phyloP scores from a whole-genome alignment of 2,113 vertebrate species.

The Coptodon rendalli region DNA sequence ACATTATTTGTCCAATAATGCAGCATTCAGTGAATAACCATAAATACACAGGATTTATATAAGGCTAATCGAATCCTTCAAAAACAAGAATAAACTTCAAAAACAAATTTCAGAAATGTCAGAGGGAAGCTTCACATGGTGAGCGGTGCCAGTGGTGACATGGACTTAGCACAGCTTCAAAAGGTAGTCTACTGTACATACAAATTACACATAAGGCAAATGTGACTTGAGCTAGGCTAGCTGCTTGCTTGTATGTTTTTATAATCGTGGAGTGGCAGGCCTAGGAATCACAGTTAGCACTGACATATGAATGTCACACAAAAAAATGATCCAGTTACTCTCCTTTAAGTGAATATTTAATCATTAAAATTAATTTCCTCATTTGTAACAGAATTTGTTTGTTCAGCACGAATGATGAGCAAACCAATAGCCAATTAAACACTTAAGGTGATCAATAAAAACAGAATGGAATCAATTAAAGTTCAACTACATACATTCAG shows the following conservation, averaged over 20 bases:
- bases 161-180: neutral
- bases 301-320: neutral
- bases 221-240: neutral
- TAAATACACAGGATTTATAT: neutral
- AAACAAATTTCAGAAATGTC: neutral
- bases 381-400: neutral
- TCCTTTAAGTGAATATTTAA: neutral
- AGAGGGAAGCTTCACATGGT: neutral
- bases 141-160: neutral
- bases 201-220: constrained; percentile 40
- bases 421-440: neutral
- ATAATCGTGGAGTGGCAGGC: neutral
- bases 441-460: neutral
- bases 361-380: neutral
- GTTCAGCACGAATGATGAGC: neutral
- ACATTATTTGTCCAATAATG: constrained; percentile 8
- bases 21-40: neutral
- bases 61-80: neutral
- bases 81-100: neutral
- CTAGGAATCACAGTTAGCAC: neutral
- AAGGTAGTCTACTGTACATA: neutral
- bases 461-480: neutral
- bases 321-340: neutral
- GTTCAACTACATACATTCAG: neutral
- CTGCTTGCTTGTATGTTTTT: neutral